These are phyloP conservation scores for Drosophila quadrilineata DNA, from an alignment of 1,140 invertebrate genomes.

Conservation along the genomic window DNA sequence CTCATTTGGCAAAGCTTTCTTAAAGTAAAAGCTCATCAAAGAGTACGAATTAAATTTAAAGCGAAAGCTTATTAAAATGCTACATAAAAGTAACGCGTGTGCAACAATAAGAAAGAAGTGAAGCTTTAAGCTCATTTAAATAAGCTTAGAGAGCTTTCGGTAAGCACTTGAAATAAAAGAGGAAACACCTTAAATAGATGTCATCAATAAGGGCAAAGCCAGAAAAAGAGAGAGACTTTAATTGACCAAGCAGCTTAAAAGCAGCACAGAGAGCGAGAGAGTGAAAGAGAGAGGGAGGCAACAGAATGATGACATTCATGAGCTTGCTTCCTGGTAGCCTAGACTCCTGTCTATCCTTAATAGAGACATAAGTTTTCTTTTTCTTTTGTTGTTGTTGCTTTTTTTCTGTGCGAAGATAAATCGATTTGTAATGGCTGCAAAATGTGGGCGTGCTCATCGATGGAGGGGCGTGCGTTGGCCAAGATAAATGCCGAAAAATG, in stretches of 20 bases:
- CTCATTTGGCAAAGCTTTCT: no score
- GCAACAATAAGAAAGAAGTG: no score
- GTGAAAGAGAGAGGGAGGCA: not conserved
- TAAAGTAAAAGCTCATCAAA: not conserved
- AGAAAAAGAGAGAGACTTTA: constrained; percentile 13
- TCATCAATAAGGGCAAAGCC: not conserved
- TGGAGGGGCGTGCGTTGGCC: constrained; percentile 10
- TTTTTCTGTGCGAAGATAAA: constrained; percentile 59
- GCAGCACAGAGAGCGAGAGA: not conserved
- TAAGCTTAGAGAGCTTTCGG: not conserved
- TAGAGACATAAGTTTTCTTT: constrained; percentile 67
- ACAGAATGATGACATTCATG: constrained; percentile 51
- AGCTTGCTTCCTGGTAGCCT: constrained; percentile 30
- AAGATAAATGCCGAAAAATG: constrained; percentile 53
- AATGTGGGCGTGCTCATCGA: not conserved
- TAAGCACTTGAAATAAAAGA: not conserved
- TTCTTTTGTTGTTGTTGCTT: constrained; percentile 11
- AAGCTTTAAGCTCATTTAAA: not conserved
- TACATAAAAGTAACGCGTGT: no score
- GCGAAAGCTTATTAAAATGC: no score
- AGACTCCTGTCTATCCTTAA: constrained; percentile 45
- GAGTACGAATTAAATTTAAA: no score
- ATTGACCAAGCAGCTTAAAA: constrained; percentile 32
- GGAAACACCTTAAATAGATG: not conserved
- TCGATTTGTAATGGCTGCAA: constrained; percentile 76